Base-by-base conservation (phyloP, 2,113 vertebrate genomes). In the Cyphomyrus discorhynchus region DNA sequence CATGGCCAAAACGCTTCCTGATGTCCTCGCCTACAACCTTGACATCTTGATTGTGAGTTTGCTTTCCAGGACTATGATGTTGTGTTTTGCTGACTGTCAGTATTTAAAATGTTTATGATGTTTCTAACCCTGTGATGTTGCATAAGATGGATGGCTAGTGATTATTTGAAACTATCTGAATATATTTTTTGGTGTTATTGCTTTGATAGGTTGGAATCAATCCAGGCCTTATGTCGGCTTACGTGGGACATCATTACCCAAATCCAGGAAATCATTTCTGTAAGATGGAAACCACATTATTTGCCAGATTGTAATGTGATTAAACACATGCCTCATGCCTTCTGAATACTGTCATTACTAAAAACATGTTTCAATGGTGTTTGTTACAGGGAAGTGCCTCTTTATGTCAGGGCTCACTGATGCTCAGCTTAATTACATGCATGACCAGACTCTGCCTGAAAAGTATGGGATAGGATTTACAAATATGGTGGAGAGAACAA, bases 231-330 rank as follows among this genome's bases (percentile, higher is more conserved):
- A 94, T 99, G 96, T 98, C 98, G 91, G 98, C 98, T 90, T 99
- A 96, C 95, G 99, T 99, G 96, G 98, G 98, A 90, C 98, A 97
- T 93, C 98, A 99, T 94, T 99, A 99, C 91, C 98, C 98, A 49
- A 98, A 98, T 94, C 98, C 98, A 93, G 98, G 98, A 93, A 99
- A 99, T 94, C 98, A 99, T 93, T 99, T 99, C 92, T 99, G 98
- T 99, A 97, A 31, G 98, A 96, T 91, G 77, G 42, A 82, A 86
- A 47, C 24, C 49, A 39, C 27, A 39, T 87, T 87, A 46, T 10
- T n/a, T 35, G 24, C 45, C 70, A 42, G 42, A 31, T 5, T 86
- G 46, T 35, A 39, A 53, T 39, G 31, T 19, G 49, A 31, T 31
- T 35, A 53, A 35, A 17, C 31, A 0, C 17, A 5, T 31, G 47